phyloP scores from a whole-genome alignment of 2,113 vertebrate genomes.

The Lophura nycthemera region DNA sequence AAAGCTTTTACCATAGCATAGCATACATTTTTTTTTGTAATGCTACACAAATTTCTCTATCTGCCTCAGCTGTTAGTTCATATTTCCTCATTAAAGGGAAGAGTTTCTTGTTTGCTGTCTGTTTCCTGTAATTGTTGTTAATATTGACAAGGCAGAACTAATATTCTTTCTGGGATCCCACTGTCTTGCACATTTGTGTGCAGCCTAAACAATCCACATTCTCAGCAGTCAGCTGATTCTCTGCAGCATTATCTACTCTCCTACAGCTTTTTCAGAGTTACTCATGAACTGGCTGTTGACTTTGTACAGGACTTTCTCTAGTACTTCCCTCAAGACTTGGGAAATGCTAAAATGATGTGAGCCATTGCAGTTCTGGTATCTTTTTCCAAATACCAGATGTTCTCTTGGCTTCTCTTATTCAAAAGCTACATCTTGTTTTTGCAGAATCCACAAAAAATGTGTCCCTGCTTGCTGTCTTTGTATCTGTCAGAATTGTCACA shows the following conservation, averaged over 20 bases:
- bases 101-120: neutral
- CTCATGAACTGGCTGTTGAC: neutral
- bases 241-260: neutral
- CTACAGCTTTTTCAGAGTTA: neutral
- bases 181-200: neutral
- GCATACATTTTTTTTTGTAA: neutral
- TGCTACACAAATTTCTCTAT: neutral
- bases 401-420: conserved; percentile 8
- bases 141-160: neutral
- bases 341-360: conserved; percentile 40
- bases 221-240: neutral
- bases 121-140: neutral
- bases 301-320: conserved; percentile 22
- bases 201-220: neutral
- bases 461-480: neutral
- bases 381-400: conserved; percentile 32
- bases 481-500: neutral
- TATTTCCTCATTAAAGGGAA: neutral
- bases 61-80: neutral
- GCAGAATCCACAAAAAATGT: neutral
- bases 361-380: conserved; percentile 12
- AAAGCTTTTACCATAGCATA: neutral
- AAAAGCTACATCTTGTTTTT: neutral
- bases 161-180: neutral
- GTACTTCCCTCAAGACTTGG: neutral